Conservation (phyloP, 2,797 vertebrate species). For the Ciconia nigra region DNA sequence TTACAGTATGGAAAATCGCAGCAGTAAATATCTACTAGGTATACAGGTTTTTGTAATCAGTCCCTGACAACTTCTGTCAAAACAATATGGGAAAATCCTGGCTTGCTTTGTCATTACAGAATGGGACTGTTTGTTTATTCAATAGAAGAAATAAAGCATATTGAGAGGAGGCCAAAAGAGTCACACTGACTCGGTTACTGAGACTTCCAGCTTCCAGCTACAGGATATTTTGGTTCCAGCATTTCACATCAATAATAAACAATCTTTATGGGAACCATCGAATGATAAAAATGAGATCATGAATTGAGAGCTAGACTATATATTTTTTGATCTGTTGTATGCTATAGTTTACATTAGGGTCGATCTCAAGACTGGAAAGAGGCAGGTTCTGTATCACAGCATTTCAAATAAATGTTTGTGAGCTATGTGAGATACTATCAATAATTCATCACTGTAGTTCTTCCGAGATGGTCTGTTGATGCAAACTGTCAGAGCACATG, state of each 20-base stretch:
- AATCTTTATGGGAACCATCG: constrained; percentile 28
- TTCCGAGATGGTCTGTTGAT: constrained; percentile 62
- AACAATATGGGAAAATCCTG: constrained; percentile 48
- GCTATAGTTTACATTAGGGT: constrained; percentile 42
- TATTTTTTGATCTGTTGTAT: constrained; percentile 28
- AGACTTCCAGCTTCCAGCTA: constrained; percentile 10
- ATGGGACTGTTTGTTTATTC: constrained; percentile 30
- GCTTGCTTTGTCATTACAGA: constrained; percentile 25
- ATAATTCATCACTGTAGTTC: constrained; percentile 57
- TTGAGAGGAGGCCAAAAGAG: constrained; percentile 45
- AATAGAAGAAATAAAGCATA: constrained; percentile 41
- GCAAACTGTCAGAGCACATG: constrained; percentile 49
- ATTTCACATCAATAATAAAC: constrained; percentile 55
- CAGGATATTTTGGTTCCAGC: constrained; percentile 53
- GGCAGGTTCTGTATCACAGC: constrained; percentile 5
- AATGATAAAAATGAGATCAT: constrained; percentile 47
- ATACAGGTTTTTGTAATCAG: constrained; percentile 45
- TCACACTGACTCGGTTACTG: constrained; percentile 27
- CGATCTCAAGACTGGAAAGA: background rate
- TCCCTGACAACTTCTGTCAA: constrained; percentile 60
- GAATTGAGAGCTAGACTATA: constrained; percentile 20
- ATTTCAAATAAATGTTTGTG: constrained; percentile 61
- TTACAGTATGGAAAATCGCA: background rate
- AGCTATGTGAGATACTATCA: constrained; percentile 47
- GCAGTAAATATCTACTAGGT: constrained; percentile 24